phyloP scores from a whole-genome alignment of 2,113 vertebrate genomes.

The Irena cyanogastra region DNA sequence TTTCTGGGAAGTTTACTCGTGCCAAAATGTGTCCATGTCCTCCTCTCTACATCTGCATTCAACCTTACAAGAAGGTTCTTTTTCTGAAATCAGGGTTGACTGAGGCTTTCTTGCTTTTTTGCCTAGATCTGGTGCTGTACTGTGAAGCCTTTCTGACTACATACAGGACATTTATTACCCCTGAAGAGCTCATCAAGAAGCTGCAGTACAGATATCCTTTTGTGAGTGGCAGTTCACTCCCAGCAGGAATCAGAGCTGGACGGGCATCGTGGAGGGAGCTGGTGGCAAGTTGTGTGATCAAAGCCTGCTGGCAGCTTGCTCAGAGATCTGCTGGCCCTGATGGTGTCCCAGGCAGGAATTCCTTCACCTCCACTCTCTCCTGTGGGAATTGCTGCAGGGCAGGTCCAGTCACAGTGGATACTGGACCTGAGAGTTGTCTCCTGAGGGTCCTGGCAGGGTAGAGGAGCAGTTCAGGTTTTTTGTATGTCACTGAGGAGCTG shows the following conservation, averaged over 20 bases:
- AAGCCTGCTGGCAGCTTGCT: not conserved
- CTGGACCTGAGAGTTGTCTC: not conserved
- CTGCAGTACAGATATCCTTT: conserved; percentile 98
- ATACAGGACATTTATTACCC: conserved; percentile 94
- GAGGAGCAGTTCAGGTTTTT: not conserved
- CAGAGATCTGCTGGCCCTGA: not conserved
- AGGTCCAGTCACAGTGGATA: not conserved
- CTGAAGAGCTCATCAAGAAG: conserved; percentile 97
- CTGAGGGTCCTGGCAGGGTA: not conserved
- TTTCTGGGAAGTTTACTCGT: not conserved
- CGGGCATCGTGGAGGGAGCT: accelerated
- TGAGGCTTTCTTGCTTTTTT: not conserved
- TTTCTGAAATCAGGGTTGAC: not conserved
- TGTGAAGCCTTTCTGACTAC: conserved; percentile 98
- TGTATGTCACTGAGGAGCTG: not conserved
- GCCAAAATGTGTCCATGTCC: not conserved
- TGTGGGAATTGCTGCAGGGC: not conserved
- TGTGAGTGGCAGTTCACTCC: not conserved
- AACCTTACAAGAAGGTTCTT: not conserved
- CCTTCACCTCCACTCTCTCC: not conserved
- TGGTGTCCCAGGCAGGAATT: not conserved
- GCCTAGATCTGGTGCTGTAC: conserved; percentile 92
- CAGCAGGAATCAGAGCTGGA: not conserved
- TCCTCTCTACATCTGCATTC: not conserved
- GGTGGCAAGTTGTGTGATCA: not conserved